Conservation (phyloP, 2,797 vertebrate species). For the Pangasius larnaudii region DNA sequence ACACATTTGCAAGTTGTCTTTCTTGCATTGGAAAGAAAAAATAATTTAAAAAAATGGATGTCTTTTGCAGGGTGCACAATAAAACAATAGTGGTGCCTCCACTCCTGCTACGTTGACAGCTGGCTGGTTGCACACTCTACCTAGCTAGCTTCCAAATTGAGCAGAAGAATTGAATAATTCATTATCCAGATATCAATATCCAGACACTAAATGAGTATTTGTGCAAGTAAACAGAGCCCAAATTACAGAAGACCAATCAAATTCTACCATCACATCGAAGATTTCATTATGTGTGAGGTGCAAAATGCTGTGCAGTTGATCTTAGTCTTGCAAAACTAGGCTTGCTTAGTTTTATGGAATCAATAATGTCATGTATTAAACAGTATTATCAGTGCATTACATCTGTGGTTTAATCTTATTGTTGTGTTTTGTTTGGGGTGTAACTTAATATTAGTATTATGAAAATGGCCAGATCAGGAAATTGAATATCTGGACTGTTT, state of each 20-base stretch:
- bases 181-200: background rate
- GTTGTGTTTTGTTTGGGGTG: background rate
- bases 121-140: background rate
- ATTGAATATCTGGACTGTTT: constrained; percentile 14
- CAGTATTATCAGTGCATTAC: background rate
- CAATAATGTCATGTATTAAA: background rate
- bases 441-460: background rate
- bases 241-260: background rate
- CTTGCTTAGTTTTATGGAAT: background rate
- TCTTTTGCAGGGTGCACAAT: background rate
- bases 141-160: background rate
- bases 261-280: background rate
- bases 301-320: background rate
- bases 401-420: constrained; percentile 6
- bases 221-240: background rate
- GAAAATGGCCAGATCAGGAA: background rate
- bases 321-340: background rate
- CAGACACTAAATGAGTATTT: background rate
- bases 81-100: background rate
- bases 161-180: background rate
- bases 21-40: too few species aligned
- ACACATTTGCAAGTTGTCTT: background rate
- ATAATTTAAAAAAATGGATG: background rate
- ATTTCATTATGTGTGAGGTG: background rate
- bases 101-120: background rate